Base-by-base conservation (phyloP, 2,888 invertebrate species). In the Lithosia quadra region DNA sequence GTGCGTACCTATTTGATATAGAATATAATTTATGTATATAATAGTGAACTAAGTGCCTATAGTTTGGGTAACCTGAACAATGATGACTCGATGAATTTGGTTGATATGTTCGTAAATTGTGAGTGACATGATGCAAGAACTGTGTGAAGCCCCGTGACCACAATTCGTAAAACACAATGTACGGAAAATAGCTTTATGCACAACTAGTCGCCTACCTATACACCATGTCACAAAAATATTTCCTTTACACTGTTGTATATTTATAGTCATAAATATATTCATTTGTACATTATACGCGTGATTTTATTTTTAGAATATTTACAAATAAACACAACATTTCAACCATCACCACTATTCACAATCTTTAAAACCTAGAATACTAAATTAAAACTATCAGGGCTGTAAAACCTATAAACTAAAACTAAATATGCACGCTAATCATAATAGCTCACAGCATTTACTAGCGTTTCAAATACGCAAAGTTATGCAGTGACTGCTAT, bases 211-310 rank as follows among this genome's bases (percentile, higher is more conserved):
- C 85, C 84, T 87, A 86, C 85, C 84, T 86, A 84, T 88, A 93
- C 93, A 93, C 88, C 93, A 92, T 92, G 93, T 93, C 94, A 93
- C 93, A 93, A 94, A 91, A 94, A 92, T 93, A 93, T 91, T 90
- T 85, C 87, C 86, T 90, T 90, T 91, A 88, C 90, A 91, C 81
- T 81, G 86, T 87, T 90, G 86, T 91, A 90, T 90, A 89, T 89
- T 84, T 85, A 88, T 88, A 90, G 88, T 89, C 83, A 91, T 91
- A 92, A 91, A 91, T 92, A 92, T 92, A 90, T 90, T 90, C 81
- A 90, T 94, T 93, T 94, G 93, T 94, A 94, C 93, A 93, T 93
- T 90, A 90, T 88, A 90, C 86, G 75, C 90, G 90, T 90, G 89
- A 90, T 92, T 86, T 86, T 80, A 86, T 80, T 80, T 87, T 87